Evolutionary conservation across 2,797 vertebrate species (phyloP), one percentile per base, ranked within the genome.

Genomic region (Sebastes flavidus): DNA sequence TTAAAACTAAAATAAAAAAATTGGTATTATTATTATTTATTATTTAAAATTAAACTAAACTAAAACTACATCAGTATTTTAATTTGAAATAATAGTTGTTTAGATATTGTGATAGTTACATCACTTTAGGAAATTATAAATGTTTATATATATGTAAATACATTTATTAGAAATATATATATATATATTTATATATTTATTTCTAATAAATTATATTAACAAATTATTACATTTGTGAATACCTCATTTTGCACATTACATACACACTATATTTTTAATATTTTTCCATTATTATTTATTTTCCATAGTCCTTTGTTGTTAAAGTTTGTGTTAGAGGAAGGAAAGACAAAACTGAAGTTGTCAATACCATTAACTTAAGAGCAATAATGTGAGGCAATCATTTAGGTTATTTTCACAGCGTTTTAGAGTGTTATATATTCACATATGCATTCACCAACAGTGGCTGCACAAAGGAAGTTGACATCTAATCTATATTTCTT

Each of bases 351-450:
- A 65, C 0, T 32, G 14, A 25, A 2, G 12, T 1, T 62, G 18
- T 52, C 1, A n/a, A 55, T 0, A 16, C 0, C 16, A 18, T 66
- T 49, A 1, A 14, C 16, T 16, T 27, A 0, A 20, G 20, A 30
- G 2, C 25, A 56, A 27, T n/a, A 16, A 56, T 16, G 29, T 52
- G 36, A 59, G 14, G 9, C 34, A 30, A 11, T 0, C 4, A 27
- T 20, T 2, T 18, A 1, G 0, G 10, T 2, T 2, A 42, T 25
- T 1, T 29, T 36, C 0, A 36, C 38, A 27, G 6, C 2, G 1
- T 46, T 29, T 55, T 38, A 24, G 0, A 29, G 4, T 8, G 5
- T 49, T 2, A 52, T 32, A n/a, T 27, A 27, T 25, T 25, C 25
- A 25, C 25, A 25, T 12, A 30, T 24, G 22, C 30, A 56, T 14